phyloP scores from a whole-genome alignment of 2,888 invertebrate species.

The Mythimna pallens region DNA sequence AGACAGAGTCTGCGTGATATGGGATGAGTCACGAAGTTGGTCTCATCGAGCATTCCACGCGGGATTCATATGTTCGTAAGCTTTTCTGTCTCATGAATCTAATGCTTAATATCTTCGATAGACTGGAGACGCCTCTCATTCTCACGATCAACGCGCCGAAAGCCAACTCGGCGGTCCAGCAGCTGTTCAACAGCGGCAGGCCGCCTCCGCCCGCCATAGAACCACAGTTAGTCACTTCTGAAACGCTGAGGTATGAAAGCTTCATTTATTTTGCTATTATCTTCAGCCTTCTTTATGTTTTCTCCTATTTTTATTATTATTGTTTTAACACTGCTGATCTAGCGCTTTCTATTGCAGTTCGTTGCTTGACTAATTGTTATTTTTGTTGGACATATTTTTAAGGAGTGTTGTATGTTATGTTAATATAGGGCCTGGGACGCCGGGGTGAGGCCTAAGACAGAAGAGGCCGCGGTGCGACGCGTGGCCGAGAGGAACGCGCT shows the following conservation, averaged over 20 bases:
- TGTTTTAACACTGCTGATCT: slow-evolving; percentile 34
- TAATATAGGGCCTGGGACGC: slow-evolving; percentile 87
- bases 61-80: neutral
- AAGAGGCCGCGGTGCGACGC: slow-evolving; percentile 93
- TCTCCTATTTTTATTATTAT: slow-evolving; percentile 10
- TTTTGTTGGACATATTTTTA: neutral
- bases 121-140: slow-evolving; percentile 83
- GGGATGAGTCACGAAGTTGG: neutral
- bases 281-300: slow-evolving; percentile 14
- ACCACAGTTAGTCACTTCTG: slow-evolving; percentile 92
- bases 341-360: slow-evolving; percentile 46
- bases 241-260: slow-evolving; percentile 91
- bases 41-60: neutral
- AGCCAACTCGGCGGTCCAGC: slow-evolving; percentile 95
- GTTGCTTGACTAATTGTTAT: slow-evolving; percentile 32
- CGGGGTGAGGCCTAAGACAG: slow-evolving; percentile 88
- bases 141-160: slow-evolving; percentile 83
- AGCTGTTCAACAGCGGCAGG: slow-evolving; percentile 94
- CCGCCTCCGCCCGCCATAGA: slow-evolving; percentile 91
- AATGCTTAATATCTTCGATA: slow-evolving; percentile 58
- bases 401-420: slow-evolving; percentile 8
- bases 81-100: neutral
- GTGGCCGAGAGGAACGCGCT: slow-evolving; percentile 96
- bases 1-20: neutral
- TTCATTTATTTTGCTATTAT: slow-evolving; percentile 45